These are phyloP conservation scores for Leucophenga montana DNA, from an alignment of 2,888 invertebrate genomes.

Conservation along the genomic window DNA sequence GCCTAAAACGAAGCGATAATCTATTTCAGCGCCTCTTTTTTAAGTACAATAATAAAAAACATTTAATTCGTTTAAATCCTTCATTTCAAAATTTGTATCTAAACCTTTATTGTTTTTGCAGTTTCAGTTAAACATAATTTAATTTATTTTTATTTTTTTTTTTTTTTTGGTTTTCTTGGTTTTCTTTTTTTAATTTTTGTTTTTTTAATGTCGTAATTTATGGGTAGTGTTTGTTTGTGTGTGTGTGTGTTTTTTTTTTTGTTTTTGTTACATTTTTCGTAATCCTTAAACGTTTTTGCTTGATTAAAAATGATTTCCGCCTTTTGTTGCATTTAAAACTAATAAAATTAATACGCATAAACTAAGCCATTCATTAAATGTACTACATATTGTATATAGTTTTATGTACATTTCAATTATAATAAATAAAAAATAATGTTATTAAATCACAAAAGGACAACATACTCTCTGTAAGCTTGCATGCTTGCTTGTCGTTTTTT, in stretches of 20 bases:
- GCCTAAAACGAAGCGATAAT: no score
- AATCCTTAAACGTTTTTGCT: no score
- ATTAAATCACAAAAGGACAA: background rate
- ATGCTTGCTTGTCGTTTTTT: background rate
- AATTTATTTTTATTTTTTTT: constrained; percentile 29
- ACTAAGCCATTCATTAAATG: background rate
- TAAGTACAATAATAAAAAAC: constrained; percentile 29
- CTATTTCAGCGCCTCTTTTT: no score
- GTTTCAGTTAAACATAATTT: constrained; percentile 59
- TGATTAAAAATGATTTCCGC: no score
- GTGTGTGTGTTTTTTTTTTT: no score
- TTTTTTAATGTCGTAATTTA: constrained; percentile 21
- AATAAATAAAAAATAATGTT: background rate
- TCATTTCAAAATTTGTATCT: constrained; percentile 73
- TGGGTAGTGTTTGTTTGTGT: no score
- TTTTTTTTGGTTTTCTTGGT: constrained; percentile 23
- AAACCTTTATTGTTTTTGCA: constrained; percentile 72
- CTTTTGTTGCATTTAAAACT: no score
- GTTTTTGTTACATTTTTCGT: no score
- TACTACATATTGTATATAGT: no score
- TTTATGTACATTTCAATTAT: background rate
- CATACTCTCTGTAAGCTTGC: background rate
- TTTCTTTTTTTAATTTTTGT: constrained; percentile 24
- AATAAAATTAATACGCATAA: background rate
- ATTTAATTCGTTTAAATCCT: constrained; percentile 54